Conservation (phyloP, 2,888 invertebrate species). For the Harpalus rufipes region DNA sequence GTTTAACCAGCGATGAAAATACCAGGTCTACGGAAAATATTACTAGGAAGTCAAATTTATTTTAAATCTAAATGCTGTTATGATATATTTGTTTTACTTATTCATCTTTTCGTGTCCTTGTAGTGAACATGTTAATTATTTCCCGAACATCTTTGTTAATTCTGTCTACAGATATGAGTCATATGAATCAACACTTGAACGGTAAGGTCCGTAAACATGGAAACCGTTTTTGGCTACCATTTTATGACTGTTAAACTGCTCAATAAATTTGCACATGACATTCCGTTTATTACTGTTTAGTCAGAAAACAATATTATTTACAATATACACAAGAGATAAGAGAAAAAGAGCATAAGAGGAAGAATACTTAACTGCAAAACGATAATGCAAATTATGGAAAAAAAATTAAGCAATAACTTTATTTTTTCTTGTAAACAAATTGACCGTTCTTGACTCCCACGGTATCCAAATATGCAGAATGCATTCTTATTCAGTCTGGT, state of each 20-base stretch:
- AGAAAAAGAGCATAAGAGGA: background rate
- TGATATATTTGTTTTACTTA: background rate
- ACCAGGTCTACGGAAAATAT: too few relatives aligned
- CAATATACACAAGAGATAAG: background rate
- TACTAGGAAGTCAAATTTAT: too few relatives aligned
- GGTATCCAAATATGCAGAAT: background rate
- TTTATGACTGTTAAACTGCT: slow-evolving; percentile 25
- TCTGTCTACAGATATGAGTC: slow-evolving; percentile 29
- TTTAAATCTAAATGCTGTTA: background rate
- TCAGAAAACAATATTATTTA: background rate
- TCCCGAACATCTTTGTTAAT: slow-evolving; percentile 18
- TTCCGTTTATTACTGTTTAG: slow-evolving; percentile 36
- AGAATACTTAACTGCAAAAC: background rate
- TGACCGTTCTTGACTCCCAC: background rate
- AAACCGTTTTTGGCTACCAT: slow-evolving; percentile 42
- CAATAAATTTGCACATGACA: slow-evolving; percentile 44
- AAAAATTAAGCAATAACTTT: background rate
- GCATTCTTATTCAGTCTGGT: background rate
- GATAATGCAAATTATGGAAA: background rate
- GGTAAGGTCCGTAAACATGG: slow-evolving; percentile 21
- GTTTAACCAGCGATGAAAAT: too few relatives aligned
- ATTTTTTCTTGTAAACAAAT: background rate
- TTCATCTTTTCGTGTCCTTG: background rate
- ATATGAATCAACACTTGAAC: slow-evolving; percentile 24
- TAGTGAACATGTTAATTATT: slow-evolving; percentile 30